A percentile compares a stretch with the other conserved stretches of the same genome.
phyloP scores from a whole-genome alignment of 2,113 vertebrate species.

The Cyprinodon brontotheroides region DNA sequence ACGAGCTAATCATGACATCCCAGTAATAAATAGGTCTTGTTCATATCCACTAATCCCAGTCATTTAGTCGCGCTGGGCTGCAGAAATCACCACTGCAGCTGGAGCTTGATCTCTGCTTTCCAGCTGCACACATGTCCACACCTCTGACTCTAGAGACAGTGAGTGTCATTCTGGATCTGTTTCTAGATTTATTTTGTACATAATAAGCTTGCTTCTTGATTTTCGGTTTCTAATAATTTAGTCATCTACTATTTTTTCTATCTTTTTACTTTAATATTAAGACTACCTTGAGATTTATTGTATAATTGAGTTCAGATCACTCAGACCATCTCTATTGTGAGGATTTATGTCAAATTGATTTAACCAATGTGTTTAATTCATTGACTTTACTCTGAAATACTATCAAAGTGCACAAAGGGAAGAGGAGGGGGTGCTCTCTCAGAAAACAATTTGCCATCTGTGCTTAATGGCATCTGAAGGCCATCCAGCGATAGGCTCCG shows the following conservation, averaged over 20 bases:
- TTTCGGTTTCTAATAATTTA: background rate
- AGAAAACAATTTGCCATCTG: slow-evolving; percentile 64
- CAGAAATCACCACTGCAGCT: slow-evolving; percentile 71
- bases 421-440: slow-evolving; percentile 25
- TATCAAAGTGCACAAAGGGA: slow-evolving; percentile 27
- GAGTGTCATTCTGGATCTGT: background rate
- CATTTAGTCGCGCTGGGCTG: slow-evolving; percentile 56
- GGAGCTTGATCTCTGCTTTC: slow-evolving; percentile 33
- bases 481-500: slow-evolving; percentile 35
- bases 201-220: background rate
- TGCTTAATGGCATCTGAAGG: slow-evolving; percentile 54
- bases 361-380: background rate
- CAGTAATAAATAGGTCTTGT: slow-evolving; percentile 72
- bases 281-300: background rate
- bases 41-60: slow-evolving; percentile 73
- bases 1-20: slow-evolving; percentile 73
- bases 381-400: slow-evolving; percentile 12
- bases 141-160: background rate
- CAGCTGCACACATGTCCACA: slow-evolving; percentile 20
- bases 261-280: background rate
- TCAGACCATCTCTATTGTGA: background rate
- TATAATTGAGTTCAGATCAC: background rate
- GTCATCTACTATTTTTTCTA: background rate
- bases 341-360: slow-evolving; percentile 11
- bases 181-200: background rate